Evolutionary conservation across 2,888 invertebrate genomes (phyloP), one percentile per base, ranked within the genome.

Genomic region (Caenorhabditis sp.): DNA sequence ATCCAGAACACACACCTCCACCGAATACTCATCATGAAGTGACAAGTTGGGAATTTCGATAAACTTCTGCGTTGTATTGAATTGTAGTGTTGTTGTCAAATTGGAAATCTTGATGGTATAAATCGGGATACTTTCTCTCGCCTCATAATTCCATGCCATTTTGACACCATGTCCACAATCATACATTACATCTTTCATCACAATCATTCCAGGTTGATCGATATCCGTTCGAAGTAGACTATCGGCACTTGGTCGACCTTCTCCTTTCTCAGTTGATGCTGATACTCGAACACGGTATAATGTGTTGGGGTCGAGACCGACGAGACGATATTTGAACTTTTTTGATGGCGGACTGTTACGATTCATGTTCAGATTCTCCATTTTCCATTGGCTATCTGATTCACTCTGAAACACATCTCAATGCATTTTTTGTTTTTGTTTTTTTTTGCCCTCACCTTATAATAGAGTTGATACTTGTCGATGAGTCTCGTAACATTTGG

Each of bases 191-290:
- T 62, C 66, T 53, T 71, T 69, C n/a, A 79, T 58, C n/a, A 66
- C 68, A 1, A 69, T 69, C 4, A 71, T 69, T 49, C 74, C 66
- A 21, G 79, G 79, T 17, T 72, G 65, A 23, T 75, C 75, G 37
- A 69, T 72, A 63, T 79, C 79, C 3, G 86, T 86, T 26, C 76
- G 69, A 8, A 73, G 77, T 10, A 73, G 21, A 54, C 79, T 62
- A 36, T 82, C 81, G 0, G 68, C 70, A 69, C 83, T 85, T 67
- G 77, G 81, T n/a, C 72, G 69, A 17, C 86, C 82, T 74, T 86
- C 86, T 58, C 86, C 86, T 60, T 81, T 82, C 3, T 58, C 19
- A 3, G 86, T 84, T 14, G 84, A 79, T 0, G 84, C 84, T 12
- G 83, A 78, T 14, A 86, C 69, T 24, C 81, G 75, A 8, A 86